phyloP scores from a whole-genome alignment of 2,797 vertebrate species.

The Cryptoblepharus egeriae region DNA sequence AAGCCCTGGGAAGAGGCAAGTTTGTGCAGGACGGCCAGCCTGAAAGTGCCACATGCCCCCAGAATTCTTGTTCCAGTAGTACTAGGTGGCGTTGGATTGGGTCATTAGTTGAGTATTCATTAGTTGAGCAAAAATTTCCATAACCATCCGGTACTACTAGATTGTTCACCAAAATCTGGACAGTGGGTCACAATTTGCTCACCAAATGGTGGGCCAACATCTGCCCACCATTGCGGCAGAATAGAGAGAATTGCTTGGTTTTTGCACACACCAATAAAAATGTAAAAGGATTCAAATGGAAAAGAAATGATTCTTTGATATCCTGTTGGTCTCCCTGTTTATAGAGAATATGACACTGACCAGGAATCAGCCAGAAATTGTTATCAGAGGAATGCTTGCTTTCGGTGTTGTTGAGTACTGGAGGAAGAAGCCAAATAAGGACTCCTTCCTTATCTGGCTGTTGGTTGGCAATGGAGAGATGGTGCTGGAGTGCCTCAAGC shows the following conservation, averaged over 20 bases:
- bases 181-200: not conserved
- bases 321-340: not conserved
- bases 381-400: not conserved
- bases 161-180: not conserved
- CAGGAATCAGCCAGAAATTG: not conserved
- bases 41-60: no score
- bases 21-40: no score
- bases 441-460: no score
- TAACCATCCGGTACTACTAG: not conserved
- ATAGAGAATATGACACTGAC: not conserved
- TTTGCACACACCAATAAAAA: not conserved
- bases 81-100: no score
- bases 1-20: no score
- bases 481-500: no score
- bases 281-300: not conserved
- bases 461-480: no score
- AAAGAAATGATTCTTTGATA: not conserved
- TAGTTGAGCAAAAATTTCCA: no score
- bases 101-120: no score
- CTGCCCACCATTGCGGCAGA: not conserved
- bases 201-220: not conserved
- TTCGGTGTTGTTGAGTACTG: not conserved
- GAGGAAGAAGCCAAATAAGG: no score
- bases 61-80: no score
- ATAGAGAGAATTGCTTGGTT: not conserved